These are phyloP conservation scores for Lepilemur ruficaudatus DNA, from an alignment of 2,797 vertebrate species.

Conservation along the genomic window DNA sequence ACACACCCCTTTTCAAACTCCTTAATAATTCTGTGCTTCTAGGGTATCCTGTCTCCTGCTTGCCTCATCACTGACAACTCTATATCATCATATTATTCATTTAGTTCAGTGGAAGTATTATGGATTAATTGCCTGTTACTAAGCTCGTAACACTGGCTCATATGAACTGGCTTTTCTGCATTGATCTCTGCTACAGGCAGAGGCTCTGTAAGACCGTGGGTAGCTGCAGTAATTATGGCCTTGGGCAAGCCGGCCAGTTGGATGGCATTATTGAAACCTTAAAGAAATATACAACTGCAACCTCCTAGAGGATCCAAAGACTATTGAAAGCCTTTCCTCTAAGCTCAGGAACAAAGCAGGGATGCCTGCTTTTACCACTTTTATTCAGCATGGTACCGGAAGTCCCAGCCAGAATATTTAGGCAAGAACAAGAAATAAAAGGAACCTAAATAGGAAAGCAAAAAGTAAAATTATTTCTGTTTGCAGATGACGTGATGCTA, in stretches of 20 bases:
- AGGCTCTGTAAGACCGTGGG: not conserved
- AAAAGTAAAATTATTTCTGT: not conserved
- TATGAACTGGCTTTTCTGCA: not conserved
- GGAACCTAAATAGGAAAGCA: not conserved
- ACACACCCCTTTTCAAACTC: not conserved
- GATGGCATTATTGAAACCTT: not conserved
- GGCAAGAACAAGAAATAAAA: not conserved
- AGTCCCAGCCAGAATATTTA: not conserved
- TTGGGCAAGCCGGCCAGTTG: not conserved
- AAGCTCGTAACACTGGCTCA: not conserved
- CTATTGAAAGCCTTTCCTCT: not conserved
- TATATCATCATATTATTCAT: not conserved
- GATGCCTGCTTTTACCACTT: not conserved
- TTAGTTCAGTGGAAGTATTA: not conserved
- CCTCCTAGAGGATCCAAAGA: not conserved
- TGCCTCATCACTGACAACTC: not conserved
- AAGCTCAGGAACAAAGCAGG: not conserved
- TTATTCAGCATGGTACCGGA: not conserved
- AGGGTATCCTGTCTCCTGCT: not conserved
- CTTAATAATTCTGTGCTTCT: not conserved
- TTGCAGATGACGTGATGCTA: not conserved
- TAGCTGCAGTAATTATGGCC: not conserved
- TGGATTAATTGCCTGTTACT: not conserved
- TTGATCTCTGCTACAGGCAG: not conserved
- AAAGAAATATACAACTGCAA: not conserved